A percentile compares a stretch with the other conserved stretches of the same genome.
phyloP scores from a whole-genome alignment of 2,113 vertebrate species.

The Reinhardtius hippoglossoides region DNA sequence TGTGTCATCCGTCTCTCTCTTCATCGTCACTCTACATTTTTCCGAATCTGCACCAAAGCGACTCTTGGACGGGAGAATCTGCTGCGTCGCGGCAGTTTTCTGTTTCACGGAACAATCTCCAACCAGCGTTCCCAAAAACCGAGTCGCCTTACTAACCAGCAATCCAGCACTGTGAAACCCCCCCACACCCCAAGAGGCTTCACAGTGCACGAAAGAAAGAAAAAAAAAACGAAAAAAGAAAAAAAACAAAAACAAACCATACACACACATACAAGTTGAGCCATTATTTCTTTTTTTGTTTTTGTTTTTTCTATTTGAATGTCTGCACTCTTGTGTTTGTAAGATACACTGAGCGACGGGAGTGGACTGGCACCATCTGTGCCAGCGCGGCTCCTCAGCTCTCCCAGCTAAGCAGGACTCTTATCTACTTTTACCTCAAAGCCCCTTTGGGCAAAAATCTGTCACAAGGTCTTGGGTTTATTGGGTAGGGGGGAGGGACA shows the following conservation, averaged over 20 bases:
- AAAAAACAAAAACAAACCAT: conserved; percentile 64
- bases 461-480: conserved; percentile 82
- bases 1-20: conserved; percentile 47
- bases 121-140: conserved; percentile 67
- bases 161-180: conserved; percentile 87
- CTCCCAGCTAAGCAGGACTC: conserved; percentile 85
- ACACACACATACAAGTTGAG: conserved; percentile 83
- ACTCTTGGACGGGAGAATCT: conserved; percentile 67
- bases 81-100: conserved; percentile 66
- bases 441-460: conserved; percentile 79
- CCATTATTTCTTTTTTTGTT: conserved; percentile 85
- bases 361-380: conserved; percentile 65
- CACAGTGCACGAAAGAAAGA: conserved; percentile 82
- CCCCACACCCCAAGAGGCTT: conserved; percentile 52
- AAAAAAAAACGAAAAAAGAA: conserved; percentile 38
- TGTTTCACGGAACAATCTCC: conserved; percentile 68
- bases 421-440: conserved; percentile 88
- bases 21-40: conserved; percentile 41
- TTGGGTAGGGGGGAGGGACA: conserved; percentile 68
- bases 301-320: conserved; percentile 83
- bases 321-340: conserved; percentile 78
- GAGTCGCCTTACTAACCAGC: conserved; percentile 89
- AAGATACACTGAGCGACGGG: conserved; percentile 81
- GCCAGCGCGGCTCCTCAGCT: conserved; percentile 81
- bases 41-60: conserved; percentile 79